Conservation (phyloP, 2,797 vertebrate species). For the Acanthopagrus latus region DNA sequence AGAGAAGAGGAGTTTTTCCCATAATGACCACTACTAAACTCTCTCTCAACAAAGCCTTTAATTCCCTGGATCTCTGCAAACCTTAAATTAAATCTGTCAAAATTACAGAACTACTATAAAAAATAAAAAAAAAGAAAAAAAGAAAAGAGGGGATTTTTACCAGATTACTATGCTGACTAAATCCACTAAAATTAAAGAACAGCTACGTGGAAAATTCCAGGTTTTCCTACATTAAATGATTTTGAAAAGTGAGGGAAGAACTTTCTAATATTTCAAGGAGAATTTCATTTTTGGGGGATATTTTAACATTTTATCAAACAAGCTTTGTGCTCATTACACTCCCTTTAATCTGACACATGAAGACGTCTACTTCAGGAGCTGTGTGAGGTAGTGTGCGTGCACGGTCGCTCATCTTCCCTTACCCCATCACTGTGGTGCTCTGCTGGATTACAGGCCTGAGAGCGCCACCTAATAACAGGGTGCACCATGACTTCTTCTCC, state of each 20-base stretch:
- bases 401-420: conserved; percentile 58
- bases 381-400: conserved; percentile 55
- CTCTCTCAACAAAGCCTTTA: conserved; percentile 44
- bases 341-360: background rate
- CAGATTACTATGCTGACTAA: conserved; percentile 40
- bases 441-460: conserved; percentile 71
- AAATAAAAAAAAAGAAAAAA: conserved; percentile 36
- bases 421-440: conserved; percentile 41
- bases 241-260: background rate
- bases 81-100: conserved; percentile 49
- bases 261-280: background rate
- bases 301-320: background rate
- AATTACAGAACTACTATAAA: conserved; percentile 57
- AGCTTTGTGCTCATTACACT: background rate
- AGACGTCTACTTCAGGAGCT: conserved; percentile 26
- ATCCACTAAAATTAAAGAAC: conserved; percentile 47
- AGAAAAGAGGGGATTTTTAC: conserved; percentile 24
- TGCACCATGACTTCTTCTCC: conserved; percentile 49
- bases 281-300: background rate
- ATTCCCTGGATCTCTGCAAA: conserved; percentile 48
- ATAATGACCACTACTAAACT: conserved; percentile 21
- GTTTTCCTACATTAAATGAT: background rate
- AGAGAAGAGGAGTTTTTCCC: conserved; percentile 31
- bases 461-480: conserved; percentile 77
- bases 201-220: conserved; percentile 24